A percentile compares a stretch with the other conserved stretches of the same genome.
Evolutionary conservation across 1,140 invertebrate genomes (phyloP).

Genomic region (Lepidurus couesii): DNA sequence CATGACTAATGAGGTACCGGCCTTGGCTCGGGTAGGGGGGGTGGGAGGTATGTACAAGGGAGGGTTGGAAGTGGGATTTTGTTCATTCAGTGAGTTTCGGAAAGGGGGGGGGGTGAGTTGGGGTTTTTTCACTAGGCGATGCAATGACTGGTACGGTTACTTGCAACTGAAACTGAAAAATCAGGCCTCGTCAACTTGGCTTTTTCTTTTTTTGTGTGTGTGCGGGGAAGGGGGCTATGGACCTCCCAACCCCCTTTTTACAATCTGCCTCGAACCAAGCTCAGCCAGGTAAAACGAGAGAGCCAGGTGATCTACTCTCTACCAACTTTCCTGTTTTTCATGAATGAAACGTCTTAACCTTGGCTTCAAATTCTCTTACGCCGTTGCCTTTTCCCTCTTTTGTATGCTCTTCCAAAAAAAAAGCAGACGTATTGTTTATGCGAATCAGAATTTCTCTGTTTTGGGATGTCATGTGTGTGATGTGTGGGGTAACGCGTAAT

Average conservation of each 20-base stretch:
- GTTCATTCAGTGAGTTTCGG: background rate
- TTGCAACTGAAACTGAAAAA: background rate
- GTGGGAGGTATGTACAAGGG: background rate
- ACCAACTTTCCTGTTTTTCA: background rate
- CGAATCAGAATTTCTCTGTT: background rate
- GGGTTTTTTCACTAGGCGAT: slow-evolving; percentile 2
- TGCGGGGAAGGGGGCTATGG: too few species aligned
- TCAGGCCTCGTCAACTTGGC: background rate
- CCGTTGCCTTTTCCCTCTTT: background rate
- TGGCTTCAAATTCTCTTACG: background rate
- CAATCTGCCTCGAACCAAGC: background rate
- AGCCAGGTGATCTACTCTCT: background rate
- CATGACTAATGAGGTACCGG: slow-evolving; percentile 18
- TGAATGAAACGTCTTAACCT: background rate
- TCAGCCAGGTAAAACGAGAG: background rate
- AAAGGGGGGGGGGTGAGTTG: background rate
- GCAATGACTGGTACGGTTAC: background rate
- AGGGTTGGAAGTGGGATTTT: too few species aligned
- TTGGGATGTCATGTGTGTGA: too few species aligned
- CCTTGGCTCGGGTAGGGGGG: background rate
- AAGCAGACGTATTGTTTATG: background rate
- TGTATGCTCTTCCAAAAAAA: background rate
- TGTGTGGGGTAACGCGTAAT: too few species aligned
- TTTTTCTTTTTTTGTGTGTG: background rate
- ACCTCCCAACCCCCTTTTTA: too few species aligned